Evolutionary conservation across 2,113 vertebrate genomes (phyloP), one percentile per base, ranked within the genome.

Genomic region (Galeopterus variegatus): DNA sequence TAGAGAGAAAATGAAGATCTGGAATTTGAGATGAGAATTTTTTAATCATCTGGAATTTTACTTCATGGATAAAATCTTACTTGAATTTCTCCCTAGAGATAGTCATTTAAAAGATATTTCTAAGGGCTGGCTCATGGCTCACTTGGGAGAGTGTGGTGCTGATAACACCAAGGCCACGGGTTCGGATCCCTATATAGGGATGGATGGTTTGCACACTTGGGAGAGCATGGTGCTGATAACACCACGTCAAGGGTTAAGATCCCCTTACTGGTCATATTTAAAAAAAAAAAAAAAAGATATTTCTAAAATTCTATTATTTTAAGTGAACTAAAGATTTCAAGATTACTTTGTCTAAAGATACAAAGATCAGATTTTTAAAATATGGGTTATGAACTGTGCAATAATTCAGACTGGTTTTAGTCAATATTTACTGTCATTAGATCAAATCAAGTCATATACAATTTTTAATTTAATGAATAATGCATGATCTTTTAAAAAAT

Each of bases 21-120:
- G 54, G 83, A 96, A 97, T 95, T 56, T 19, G 86, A 97, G 81
- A 95, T 81, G 96, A 87, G 92, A 48, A 87, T 75, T 77, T 96
- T 93, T 92, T 96, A 97, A 96, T 86, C 93, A 58, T 28, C 12
- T 97, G 96, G 58, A 13, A 83, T 62, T 97, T 97, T 95, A 90
- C 79, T 95, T 88, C 0, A 0, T 60, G 92, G 73, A 62, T 93
- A 73, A 41, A 89, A 94, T 97, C 81, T 94, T 45, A 31, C 2
- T 4, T 31, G 62, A 56, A 69, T 41, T 76, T 72, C 0, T 89
- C 64, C 41, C 26, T 28, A 54, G 83, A 94, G 52, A 82, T 58
- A 26, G 52, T 6, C 70, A 87, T 93, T 95, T 95, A 76, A 88
- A 79, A 93, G 33, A 79, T 90, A 89, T 94, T 92, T 90, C 73